Conservation (phyloP, 1,140 invertebrate genomes). For the Ceratina australensis region DNA sequence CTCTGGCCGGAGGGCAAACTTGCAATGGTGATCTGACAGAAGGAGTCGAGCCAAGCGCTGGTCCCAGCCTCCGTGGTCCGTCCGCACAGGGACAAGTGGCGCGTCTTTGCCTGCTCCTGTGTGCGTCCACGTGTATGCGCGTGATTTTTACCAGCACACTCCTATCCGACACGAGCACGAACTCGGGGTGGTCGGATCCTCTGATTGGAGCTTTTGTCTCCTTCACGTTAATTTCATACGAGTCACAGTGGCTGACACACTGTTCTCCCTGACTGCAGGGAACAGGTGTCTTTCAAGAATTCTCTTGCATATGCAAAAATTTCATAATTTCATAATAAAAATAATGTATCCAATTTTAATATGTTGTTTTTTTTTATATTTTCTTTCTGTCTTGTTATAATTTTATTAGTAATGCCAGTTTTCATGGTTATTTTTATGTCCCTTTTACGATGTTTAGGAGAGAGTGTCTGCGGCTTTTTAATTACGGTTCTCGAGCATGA, state of each 20-base stretch:
- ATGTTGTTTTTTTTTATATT: too few species aligned
- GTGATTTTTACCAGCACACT: constrained; percentile 68
- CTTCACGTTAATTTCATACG: too few species aligned
- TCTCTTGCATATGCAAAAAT: too few species aligned
- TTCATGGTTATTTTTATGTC: neutral
- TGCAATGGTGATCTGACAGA: constrained; percentile 73
- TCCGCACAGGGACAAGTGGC: constrained; percentile 39
- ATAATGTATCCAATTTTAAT: too few species aligned
- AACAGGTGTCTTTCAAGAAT: too few species aligned
- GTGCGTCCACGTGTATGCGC: constrained; percentile 26
- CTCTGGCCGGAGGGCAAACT: constrained; percentile 74
- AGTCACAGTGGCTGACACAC: too few species aligned
- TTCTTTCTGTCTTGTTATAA: too few species aligned
- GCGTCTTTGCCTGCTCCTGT: constrained; percentile 15
- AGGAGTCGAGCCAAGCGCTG: constrained; percentile 73
- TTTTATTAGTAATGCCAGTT: neutral
- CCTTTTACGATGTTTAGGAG: neutral
- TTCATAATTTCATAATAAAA: too few species aligned
- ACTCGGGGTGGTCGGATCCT: constrained; percentile 12
- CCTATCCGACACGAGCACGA: neutral
- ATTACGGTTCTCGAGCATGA: neutral
- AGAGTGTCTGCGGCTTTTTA: neutral
- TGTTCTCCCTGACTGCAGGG: too few species aligned
- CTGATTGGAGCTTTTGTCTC: constrained; percentile 23
- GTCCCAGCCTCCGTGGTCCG: constrained; percentile 45